Evolutionary conservation across 2,888 invertebrate species (phyloP), one percentile per base, ranked within the genome.

Genomic region (Meghimatium bilineatum): DNA sequence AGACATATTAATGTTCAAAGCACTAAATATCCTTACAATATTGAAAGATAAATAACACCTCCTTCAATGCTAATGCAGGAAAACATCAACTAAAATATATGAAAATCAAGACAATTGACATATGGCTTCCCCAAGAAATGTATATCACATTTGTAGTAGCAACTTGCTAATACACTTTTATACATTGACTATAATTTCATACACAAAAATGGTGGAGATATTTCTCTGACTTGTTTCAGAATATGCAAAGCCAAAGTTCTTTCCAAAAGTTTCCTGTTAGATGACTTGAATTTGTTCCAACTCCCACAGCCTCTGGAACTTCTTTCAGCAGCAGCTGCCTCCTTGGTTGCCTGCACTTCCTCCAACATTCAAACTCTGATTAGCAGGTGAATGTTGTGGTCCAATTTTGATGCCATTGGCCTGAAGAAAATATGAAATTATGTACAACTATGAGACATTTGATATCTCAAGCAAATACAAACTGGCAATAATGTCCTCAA

Each of bases 381-480:
- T 97, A 92, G 96, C 97, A 83, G 97, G 97, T 87, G 98, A 97
- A 95, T 99, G 98, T 94, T 99, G 99, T 87, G 99, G 99, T 82
- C 99, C 99, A 92, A 99, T 98, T 95, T 99, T 99, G 94, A 99
- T 99, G 91, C 99, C 99, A 94, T 99, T 99, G 89, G 99, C 99
- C 99, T 99, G 94, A 6, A 56, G 17, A 56, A 23, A 23, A 56
- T 56, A 23, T 20, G 20, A 56, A 8, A 56, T 56, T 56, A 17
- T 8, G 12, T 44, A 44, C 44, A 44, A 8, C 44, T 44, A 44
- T n/a, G 44, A 44, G 44, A 44, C 44, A 44, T 44, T 44, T 44
- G 6, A 44, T 44, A 5, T 44, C 44, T 44, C 44, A 44, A 44
- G 6, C 5, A 44, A 44, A 44, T 12, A 44, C 6, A 44, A 44